Evolutionary conservation across 37 sponge, comb jelly and placozoan genomes (phyloP), one percentile per base, ranked within the genome.

Genomic region (Theonella swinhoei): DNA sequence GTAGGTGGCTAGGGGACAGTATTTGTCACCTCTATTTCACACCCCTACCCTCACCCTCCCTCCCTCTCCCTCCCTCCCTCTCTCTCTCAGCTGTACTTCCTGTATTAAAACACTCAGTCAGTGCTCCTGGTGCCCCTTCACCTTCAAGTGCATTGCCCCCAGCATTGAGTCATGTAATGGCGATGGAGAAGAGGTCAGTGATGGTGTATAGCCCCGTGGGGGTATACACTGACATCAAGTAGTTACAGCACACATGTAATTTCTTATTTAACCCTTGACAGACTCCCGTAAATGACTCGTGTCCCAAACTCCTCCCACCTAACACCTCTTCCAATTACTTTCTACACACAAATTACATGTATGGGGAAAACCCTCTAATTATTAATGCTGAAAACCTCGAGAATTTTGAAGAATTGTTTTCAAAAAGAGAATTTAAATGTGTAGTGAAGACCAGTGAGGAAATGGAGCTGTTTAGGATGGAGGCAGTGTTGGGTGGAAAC

Each of bases 61-160:
- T 7, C 25, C 28, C 42, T 39, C 2, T 25, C 74, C 26, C 42
- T 28, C 42, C 24, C 35, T 37, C 3, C 17, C 34, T 19, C 30
- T 9, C 58, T 30, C 2, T 3, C 47, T 4, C 66, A 84, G 85
- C 40, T 85, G 86, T 58, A 41, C 64, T 24, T 24, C 41, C 28
- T 85, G 86, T n/a, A 30, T 70, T 40, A 41, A 35, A 8, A 64
- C 29, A 22, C 25, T 1, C 3, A 29, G 24, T 5, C 23, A 34
- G 23, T 85, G 86, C 54, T 1, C 19, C 8, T 85, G 86, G 86
- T 85, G 86, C 60, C 72, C 86, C 2, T 69, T 78, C 62, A 58
- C 28, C 72, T 63, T 70, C 42, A 23, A 42, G 23, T 85, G 86
- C 63, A 61, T 70, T 42, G 65, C 79, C 4, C 39, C 58, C 83